Evolutionary conservation across 1,140 invertebrate species (phyloP).

Genomic region (Ylistrum balloti): DNA sequence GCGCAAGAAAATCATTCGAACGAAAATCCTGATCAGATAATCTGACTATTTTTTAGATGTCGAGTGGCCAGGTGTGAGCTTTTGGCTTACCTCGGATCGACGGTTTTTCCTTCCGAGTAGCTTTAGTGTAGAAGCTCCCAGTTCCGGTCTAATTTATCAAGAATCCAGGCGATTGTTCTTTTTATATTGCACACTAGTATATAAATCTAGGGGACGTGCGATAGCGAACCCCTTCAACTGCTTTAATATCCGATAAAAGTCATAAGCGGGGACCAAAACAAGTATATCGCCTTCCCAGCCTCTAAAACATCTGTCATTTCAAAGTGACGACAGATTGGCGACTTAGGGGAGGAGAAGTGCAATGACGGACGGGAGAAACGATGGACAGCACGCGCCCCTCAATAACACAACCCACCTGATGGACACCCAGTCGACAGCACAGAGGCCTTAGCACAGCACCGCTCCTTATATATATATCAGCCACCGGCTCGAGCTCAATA

Average conservation of each 20-base stretch:
- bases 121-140: conserved; percentile 18
- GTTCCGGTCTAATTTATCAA: conserved; percentile 28
- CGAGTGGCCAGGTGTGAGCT: conserved; percentile 3
- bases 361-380: conserved; percentile 18
- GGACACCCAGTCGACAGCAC: conserved; percentile 20
- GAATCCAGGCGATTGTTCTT: conserved; percentile 1
- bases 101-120: conserved; percentile 37
- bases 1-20: too few relatives aligned
- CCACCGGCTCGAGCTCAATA: background rate
- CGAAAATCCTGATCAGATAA: too few relatives aligned
- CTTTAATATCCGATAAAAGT: conserved; percentile 28
- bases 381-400: conserved; percentile 35
- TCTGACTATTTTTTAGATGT: background rate
- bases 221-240: conserved; percentile 6
- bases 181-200: conserved; percentile 21
- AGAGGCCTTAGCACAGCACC: conserved; percentile 26
- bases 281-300: background rate
- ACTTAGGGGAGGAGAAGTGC: background rate
- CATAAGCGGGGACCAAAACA: conserved; percentile 30
- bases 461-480: conserved; percentile 18
- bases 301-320: conserved; percentile 39
- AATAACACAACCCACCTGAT: conserved; percentile 26
- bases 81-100: background rate
- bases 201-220: conserved; percentile 17
- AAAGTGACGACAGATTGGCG: background rate